These are phyloP conservation scores for Gallirallus australis DNA, from an alignment of 2,797 vertebrate genomes.

Conservation along the genomic window DNA sequence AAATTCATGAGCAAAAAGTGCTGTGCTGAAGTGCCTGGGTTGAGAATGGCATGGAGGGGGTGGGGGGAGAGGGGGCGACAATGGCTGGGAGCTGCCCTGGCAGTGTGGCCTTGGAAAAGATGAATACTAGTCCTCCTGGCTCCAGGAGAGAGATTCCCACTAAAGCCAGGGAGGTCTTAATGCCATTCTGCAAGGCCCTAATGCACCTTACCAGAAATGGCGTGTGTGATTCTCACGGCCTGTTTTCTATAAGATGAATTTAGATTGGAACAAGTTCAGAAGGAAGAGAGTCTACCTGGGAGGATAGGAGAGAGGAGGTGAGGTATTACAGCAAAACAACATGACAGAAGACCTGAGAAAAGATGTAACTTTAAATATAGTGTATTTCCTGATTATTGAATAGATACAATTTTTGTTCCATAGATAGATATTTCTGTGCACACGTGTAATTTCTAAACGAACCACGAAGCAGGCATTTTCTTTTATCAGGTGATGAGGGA, in stretches of 20 bases:
- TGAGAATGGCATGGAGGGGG: background rate
- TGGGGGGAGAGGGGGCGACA: no score
- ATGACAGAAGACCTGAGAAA: background rate
- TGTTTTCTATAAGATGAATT: background rate
- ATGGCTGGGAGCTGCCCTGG: background rate
- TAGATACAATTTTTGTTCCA: background rate
- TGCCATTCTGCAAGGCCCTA: background rate
- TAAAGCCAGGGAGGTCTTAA: background rate
- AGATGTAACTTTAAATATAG: background rate
- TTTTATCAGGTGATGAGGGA: background rate
- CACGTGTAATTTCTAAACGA: background rate
- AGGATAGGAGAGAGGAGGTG: background rate
- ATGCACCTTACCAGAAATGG: background rate
- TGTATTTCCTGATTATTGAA: background rate
- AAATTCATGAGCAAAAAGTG: background rate
- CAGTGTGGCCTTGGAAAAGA: background rate
- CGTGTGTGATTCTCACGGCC: background rate
- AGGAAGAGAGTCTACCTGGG: background rate
- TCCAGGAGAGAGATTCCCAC: background rate
- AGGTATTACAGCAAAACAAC: background rate
- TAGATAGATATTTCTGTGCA: background rate
- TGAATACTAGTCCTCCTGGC: background rate
- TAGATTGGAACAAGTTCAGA: background rate
- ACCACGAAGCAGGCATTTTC: background rate
- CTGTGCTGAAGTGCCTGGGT: background rate